Percentiles rank a stretch among this genome's conserved stretches.
Evolutionary conservation across 2,888 invertebrate species (phyloP).

Genomic region (Macrophya alboannulata): DNA sequence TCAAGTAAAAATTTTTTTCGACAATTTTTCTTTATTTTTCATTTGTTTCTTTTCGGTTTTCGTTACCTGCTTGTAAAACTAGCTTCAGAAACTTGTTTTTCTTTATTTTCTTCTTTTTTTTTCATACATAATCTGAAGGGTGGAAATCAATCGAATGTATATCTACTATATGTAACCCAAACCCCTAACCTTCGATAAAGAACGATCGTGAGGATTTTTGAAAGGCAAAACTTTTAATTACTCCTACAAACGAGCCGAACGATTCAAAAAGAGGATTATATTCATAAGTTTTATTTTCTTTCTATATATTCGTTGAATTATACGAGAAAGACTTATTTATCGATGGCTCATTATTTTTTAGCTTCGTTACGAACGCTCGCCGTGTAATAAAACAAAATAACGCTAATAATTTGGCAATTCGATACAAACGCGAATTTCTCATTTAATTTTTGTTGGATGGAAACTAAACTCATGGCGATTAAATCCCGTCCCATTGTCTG

Average conservation of each 20-base stretch:
- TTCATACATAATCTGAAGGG: background rate
- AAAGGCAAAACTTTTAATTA: slow-evolving; percentile 16
- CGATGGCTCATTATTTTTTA: background rate
- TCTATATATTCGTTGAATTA: background rate
- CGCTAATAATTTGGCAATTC: background rate
- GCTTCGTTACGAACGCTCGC: background rate
- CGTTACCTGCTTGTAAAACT: background rate
- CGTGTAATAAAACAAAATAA: no score
- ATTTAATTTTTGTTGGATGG: background rate
- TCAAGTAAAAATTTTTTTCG: background rate
- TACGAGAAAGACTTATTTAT: background rate
- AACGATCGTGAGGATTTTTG: background rate
- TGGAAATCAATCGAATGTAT: background rate
- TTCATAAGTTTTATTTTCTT: background rate
- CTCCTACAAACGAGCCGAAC: background rate
- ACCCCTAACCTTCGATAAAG: background rate
- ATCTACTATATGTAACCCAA: background rate
- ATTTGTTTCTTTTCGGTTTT: background rate
- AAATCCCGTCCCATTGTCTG: background rate
- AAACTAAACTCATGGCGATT: background rate
- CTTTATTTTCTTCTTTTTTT: background rate
- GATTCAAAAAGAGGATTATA: slow-evolving; percentile 2
- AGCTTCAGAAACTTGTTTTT: background rate
- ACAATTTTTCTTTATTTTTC: background rate
- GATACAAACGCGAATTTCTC: background rate